Evolutionary conservation across 2,113 vertebrate species (phyloP).

Genomic region (Hydrolagus affinis): DNA sequence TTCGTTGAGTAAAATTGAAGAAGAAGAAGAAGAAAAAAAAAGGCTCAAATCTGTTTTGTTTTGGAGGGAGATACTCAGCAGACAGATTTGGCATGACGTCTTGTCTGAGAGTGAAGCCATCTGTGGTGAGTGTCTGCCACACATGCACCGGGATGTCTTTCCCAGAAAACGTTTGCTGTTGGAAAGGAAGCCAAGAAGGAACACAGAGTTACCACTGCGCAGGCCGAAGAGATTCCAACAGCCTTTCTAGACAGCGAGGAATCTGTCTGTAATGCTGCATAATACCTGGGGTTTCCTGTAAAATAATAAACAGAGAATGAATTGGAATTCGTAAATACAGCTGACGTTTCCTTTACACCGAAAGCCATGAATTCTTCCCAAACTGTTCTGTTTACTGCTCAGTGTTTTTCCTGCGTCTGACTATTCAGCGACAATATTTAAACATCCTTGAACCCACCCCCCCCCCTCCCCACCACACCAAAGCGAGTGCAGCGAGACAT

Average conservation of each 20-base stretch:
- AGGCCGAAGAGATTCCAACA: not conserved
- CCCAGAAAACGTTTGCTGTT: not conserved
- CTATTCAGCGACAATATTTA: not conserved
- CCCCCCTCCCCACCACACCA: too few relatives aligned
- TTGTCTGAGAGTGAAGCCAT: conserved; percentile 28
- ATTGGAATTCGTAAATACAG: not conserved
- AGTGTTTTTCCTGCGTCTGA: not conserved
- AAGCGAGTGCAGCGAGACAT: not conserved
- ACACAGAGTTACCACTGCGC: conserved; percentile 1
- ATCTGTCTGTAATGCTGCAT: conserved; percentile 1
- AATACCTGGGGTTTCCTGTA: conserved; percentile 12
- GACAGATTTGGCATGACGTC: conserved; percentile 8
- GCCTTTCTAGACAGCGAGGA: conserved; percentile 18
- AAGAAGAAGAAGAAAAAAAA: too few relatives aligned
- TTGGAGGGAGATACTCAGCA: not conserved
- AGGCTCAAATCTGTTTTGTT: not conserved
- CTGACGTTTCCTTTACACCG: not conserved
- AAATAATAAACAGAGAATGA: not conserved
- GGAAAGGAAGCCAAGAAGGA: conserved; percentile 2
- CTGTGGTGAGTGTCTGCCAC: conserved; percentile 10
- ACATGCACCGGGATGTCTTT: not conserved
- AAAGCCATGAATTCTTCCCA: conserved; percentile 10
- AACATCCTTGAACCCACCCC: not conserved
- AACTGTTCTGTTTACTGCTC: not conserved
- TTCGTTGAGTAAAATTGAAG: conserved; percentile 9